Evolutionary conservation across 30 jellyfish, hydroid and myxozoan genomes (phyloP).

Genomic region (Aurelia aurita): DNA sequence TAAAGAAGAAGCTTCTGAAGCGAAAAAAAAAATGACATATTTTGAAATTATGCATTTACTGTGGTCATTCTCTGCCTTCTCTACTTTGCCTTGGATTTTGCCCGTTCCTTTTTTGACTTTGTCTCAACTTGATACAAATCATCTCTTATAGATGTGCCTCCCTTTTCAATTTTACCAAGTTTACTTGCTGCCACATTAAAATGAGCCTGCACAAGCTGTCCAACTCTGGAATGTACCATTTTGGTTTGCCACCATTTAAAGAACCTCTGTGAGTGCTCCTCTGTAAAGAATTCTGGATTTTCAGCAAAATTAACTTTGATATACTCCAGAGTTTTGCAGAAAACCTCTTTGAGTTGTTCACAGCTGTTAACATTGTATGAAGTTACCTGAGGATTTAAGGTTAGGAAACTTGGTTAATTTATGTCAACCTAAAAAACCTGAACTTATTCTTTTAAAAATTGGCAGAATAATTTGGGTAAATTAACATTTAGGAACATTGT

Average conservation of each 20-base stretch:
- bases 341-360: too few species aligned
- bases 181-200: constrained; percentile 19
- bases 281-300: constrained; percentile 8
- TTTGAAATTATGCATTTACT: not conserved
- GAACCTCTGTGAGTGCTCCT: constrained; percentile 6
- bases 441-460: too few species aligned
- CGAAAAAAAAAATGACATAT: not conserved
- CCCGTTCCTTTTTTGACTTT: constrained; percentile 29
- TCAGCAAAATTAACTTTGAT: constrained; percentile 20
- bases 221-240: constrained; percentile 44
- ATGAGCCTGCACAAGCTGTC: constrained; percentile 36
- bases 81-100: not conserved
- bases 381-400: too few species aligned
- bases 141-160: constrained; percentile 55
- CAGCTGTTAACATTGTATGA: too few species aligned
- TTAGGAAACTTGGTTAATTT: too few species aligned
- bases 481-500: too few species aligned
- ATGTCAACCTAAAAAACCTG: too few species aligned
- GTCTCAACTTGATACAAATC: constrained; percentile 40
- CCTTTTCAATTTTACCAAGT: constrained; percentile 29
- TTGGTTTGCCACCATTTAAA: constrained; percentile 14
- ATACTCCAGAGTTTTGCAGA: too few species aligned
- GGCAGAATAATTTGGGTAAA: too few species aligned
- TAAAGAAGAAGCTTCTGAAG: not conserved
- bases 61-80: not conserved